phyloP scores from a whole-genome alignment of 1,140 invertebrate genomes.

The Drosophila saltans region DNA sequence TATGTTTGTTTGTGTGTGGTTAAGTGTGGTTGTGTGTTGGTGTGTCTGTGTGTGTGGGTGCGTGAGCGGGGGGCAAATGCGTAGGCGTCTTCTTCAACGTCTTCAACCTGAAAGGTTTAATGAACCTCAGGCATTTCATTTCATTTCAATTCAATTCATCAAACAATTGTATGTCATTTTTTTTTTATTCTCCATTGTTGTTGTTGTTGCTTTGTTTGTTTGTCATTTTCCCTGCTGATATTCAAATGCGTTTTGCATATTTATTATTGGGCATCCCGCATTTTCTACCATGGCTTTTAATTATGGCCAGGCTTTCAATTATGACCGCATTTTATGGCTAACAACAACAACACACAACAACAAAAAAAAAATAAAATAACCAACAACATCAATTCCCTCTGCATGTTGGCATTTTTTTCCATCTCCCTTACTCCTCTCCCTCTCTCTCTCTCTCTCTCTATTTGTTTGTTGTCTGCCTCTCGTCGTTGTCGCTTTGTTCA shows the following conservation, averaged over 20 bases:
- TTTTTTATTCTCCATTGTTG: neutral
- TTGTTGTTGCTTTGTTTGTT: constrained; percentile 14
- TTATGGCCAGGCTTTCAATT: constrained; percentile 67
- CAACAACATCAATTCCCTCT: constrained; percentile 17
- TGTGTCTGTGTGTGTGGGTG: constrained; percentile 2
- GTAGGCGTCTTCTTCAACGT: constrained; percentile 52
- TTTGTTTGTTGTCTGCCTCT: constrained; percentile 44
- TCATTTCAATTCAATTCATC: constrained; percentile 50
- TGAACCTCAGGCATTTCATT: constrained; percentile 58
- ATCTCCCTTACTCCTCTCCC: neutral
- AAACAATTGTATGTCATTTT: constrained; percentile 51
- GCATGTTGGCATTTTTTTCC: constrained; percentile 58
- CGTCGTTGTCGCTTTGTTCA: constrained; percentile 46
- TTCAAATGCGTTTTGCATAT: constrained; percentile 62
- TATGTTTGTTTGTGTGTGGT: neutral
- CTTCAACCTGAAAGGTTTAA: constrained; percentile 53
- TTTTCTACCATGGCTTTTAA: constrained; percentile 55
- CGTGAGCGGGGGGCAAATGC: constrained; percentile 14
- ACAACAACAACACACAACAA: constrained; percentile 12
- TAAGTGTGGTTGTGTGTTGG: constrained; percentile 8
- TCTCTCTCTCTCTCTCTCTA: neutral
- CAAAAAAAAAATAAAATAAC: constrained; percentile 4
- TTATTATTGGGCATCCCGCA: constrained; percentile 44
- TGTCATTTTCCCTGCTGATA: constrained; percentile 12
- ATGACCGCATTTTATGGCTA: constrained; percentile 62